Evolutionary conservation across 2,113 vertebrate species (phyloP).

Genomic region (Meleagris gallopavo): DNA sequence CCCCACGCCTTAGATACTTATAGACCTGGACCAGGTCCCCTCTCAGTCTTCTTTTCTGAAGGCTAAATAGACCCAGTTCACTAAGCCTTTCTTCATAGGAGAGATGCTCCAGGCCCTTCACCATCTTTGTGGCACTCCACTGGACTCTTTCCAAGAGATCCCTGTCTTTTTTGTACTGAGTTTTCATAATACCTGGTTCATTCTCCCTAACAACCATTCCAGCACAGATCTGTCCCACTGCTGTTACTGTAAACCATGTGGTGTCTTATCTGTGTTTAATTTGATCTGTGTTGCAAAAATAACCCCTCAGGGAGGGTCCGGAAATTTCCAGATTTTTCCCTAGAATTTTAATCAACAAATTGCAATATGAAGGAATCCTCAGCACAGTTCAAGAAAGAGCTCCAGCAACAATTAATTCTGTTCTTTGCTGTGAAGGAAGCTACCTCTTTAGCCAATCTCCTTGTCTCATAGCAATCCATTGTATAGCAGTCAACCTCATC

Average conservation of each 20-base stretch:
- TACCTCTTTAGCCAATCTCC: neutral
- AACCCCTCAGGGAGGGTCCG: neutral
- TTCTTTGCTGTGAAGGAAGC: neutral
- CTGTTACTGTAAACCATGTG: neutral
- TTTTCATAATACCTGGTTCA: neutral
- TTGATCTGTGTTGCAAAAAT: neutral
- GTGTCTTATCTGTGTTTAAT: neutral
- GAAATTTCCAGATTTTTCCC: neutral
- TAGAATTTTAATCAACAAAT: neutral
- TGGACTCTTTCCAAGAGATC: too few species aligned
- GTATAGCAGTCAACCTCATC: accelerated
- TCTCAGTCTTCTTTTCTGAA: too few species aligned
- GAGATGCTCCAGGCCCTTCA: too few species aligned
- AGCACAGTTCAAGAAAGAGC: neutral
- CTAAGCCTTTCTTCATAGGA: too few species aligned
- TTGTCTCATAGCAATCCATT: neutral
- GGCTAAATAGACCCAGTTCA: too few species aligned
- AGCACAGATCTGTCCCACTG: neutral
- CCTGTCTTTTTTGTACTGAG: too few species aligned
- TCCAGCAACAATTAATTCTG: neutral
- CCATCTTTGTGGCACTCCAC: too few species aligned
- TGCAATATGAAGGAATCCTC: neutral
- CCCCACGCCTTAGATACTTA: too few species aligned
- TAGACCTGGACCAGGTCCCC: too few species aligned
- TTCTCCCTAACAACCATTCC: neutral